Evolutionary conservation across 2,888 invertebrate genomes (phyloP).

Genomic region (Hemicrepidius hirtus): DNA sequence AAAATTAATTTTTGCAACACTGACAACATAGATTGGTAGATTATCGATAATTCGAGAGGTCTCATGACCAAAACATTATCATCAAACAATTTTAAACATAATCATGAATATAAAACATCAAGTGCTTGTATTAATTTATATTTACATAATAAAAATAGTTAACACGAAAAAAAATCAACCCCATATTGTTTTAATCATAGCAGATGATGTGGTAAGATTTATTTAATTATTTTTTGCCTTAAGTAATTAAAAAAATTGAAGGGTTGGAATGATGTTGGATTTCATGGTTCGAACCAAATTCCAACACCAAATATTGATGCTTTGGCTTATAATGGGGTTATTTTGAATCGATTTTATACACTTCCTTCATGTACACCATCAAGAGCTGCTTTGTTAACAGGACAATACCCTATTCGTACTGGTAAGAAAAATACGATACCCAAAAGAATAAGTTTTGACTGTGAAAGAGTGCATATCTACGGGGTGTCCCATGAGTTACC

Average conservation of each 20-base stretch:
- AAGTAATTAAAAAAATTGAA: slow-evolving; percentile 42
- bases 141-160: not conserved
- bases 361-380: slow-evolving; percentile 92
- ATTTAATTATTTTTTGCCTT: too few relatives aligned
- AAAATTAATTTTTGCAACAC: too few relatives aligned
- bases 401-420: slow-evolving; percentile 88
- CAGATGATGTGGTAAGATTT: slow-evolving; percentile 86
- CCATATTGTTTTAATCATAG: slow-evolving; percentile 86
- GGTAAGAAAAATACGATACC: slow-evolving; percentile 73
- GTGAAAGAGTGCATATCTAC: too few relatives aligned
- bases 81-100: too few relatives aligned
- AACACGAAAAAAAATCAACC: slow-evolving; percentile 68
- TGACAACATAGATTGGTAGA: too few relatives aligned
- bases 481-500: too few relatives aligned
- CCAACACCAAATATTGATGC: slow-evolving; percentile 93
- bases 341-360: slow-evolving; percentile 89
- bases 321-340: slow-evolving; percentile 87
- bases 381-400: slow-evolving; percentile 86
- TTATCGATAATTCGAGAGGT: too few relatives aligned
- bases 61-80: too few relatives aligned
- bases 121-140: too few relatives aligned
- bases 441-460: too few relatives aligned
- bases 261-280: slow-evolving; percentile 81
- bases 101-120: too few relatives aligned
- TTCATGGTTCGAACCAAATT: slow-evolving; percentile 91